Conservation (phyloP, 2,797 vertebrate species). For the Pseudochromis fuscus region DNA sequence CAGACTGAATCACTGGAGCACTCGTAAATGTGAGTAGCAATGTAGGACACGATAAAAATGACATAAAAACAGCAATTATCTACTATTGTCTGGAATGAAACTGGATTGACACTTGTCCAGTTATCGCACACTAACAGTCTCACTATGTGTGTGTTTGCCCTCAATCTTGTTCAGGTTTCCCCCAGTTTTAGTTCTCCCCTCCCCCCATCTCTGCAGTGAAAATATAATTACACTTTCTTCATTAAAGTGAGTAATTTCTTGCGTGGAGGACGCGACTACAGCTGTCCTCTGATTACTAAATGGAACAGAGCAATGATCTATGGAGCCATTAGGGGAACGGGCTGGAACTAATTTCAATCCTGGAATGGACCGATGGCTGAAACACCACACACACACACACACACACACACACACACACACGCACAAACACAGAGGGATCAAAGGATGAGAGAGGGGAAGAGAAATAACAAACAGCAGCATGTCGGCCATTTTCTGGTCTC, state of each 20-base stretch:
- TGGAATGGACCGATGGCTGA: constrained; percentile 73
- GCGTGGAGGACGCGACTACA: constrained; percentile 74
- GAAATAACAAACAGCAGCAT: constrained; percentile 56
- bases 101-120: not conserved
- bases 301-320: constrained; percentile 85
- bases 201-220: constrained; percentile 57
- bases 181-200: not conserved
- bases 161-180: constrained; percentile 51
- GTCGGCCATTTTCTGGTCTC: constrained; percentile 72
- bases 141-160: constrained; percentile 19
- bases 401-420: constrained; percentile 22
- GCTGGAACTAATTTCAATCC: constrained; percentile 84
- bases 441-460: constrained; percentile 51
- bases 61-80: not conserved
- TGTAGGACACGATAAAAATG: not conserved
- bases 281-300: constrained; percentile 86
- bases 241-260: constrained; percentile 83
- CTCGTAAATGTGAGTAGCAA: not conserved
- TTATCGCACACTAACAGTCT: constrained; percentile 21
- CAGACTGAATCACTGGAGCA: not conserved
- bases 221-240: constrained; percentile 83
- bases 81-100: not conserved
- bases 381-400: constrained; percentile 28
- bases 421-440: constrained; percentile 40
- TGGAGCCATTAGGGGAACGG: constrained; percentile 84